A percentile compares a stretch with the other conserved stretches of the same genome.
These are phyloP conservation scores for Stenodema calcarata DNA, from an alignment of 2,888 invertebrate species.

Conservation along the genomic window DNA sequence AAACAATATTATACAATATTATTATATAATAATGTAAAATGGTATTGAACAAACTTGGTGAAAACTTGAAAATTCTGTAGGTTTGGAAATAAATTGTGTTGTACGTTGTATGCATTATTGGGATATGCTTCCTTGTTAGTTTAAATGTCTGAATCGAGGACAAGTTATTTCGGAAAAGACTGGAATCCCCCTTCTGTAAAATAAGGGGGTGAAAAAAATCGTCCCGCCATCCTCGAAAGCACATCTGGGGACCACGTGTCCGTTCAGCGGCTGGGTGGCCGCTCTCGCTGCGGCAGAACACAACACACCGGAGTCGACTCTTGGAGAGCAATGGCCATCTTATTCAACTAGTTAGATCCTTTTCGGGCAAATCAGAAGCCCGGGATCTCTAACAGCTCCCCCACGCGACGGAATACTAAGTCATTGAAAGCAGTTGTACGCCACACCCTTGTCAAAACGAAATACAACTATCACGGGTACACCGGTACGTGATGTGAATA, in stretches of 20 bases:
- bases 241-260: slow-evolving; percentile 46
- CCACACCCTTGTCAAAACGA: neutral
- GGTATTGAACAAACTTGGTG: no score
- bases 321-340: neutral
- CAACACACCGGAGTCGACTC: neutral
- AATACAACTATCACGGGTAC: neutral
- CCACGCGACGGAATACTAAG: neutral
- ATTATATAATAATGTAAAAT: no score
- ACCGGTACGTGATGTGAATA: neutral
- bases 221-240: neutral
- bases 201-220: neutral
- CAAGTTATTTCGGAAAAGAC: neutral
- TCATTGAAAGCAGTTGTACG: neutral
- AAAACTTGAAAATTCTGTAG: no score
- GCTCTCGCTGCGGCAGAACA: neutral
- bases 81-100: no score
- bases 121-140: neutral
- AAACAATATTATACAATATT: no score
- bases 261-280: neutral
- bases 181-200: neutral
- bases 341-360: neutral
- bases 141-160: neutral
- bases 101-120: no score
- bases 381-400: neutral
- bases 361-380: neutral